phyloP scores from a whole-genome alignment of 2,888 invertebrate genomes.

The Lapara coniferarum region DNA sequence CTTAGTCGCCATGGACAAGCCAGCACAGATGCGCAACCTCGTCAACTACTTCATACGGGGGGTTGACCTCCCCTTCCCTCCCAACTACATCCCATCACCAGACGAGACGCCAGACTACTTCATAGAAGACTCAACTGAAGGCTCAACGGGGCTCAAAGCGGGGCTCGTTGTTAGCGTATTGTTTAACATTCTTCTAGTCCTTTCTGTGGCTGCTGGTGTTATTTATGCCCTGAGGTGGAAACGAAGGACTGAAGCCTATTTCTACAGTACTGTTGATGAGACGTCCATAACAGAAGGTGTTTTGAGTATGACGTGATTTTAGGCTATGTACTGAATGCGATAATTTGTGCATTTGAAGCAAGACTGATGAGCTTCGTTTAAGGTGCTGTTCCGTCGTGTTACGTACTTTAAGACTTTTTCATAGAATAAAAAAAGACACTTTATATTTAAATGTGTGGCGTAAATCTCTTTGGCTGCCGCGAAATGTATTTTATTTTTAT shows the following conservation, averaged over 20 bases:
- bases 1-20: constrained; percentile 85
- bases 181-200: constrained; percentile 57
- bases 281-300: constrained; percentile 49
- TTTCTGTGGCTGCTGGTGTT: constrained; percentile 46
- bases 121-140: constrained; percentile 23
- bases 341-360: background rate
- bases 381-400: background rate
- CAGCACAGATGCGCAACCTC: constrained; percentile 62
- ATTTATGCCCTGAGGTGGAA: constrained; percentile 54
- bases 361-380: background rate
- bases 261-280: constrained; percentile 54
- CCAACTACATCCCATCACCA: constrained; percentile 16
- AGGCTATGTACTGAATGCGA: background rate
- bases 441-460: no score
- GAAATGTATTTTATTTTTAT: no score
- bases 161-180: constrained; percentile 58
- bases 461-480: no score
- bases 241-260: constrained; percentile 50
- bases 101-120: constrained; percentile 39
- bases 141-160: constrained; percentile 37
- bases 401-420: no score
- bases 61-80: constrained; percentile 5
- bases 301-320: constrained; percentile 41
- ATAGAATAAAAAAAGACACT: no score
- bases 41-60: constrained; percentile 27